Conservation (phyloP, 2,113 vertebrate genomes). For the Hucho hucho region DNA sequence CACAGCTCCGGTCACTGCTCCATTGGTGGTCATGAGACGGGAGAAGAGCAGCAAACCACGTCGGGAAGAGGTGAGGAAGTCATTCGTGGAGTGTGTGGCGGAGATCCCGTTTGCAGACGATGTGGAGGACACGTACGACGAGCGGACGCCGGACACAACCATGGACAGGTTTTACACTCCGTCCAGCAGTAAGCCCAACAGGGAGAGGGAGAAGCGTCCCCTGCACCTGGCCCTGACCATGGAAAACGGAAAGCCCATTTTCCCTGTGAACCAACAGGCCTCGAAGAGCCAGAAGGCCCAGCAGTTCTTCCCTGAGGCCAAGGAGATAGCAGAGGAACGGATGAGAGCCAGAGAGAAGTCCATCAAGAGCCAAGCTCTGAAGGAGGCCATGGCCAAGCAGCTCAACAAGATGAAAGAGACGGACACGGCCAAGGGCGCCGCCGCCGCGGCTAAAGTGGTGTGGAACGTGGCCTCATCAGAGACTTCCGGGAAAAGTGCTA, state of each 20-base stretch:
- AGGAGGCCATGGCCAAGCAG: constrained; percentile 94
- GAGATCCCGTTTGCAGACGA: constrained; percentile 98
- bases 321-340: constrained; percentile 90
- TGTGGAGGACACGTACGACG: constrained; percentile 88
- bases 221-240: constrained; percentile 72
- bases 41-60: constrained; percentile 71
- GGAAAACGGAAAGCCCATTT: constrained; percentile 82
- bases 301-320: constrained; percentile 87
- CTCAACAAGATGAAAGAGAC: constrained; percentile 88
- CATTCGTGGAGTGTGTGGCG: constrained; percentile 92
- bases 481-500: constrained; percentile 61
- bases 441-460: constrained; percentile 61
- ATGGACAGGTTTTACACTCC: constrained; percentile 83
- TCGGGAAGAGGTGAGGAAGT: constrained; percentile 79
- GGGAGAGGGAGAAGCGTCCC: constrained; percentile 64
- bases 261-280: constrained; percentile 47
- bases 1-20: constrained; percentile 2
- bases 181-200: constrained; percentile 75
- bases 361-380: constrained; percentile 88
- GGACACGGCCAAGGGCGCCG: constrained; percentile 62
- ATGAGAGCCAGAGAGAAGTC: constrained; percentile 93
- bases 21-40: constrained; percentile 59
- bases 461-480: constrained; percentile 48
- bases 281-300: constrained; percentile 65
- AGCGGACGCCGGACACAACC: constrained; percentile 82